These are phyloP conservation scores for Horisme vitalbata DNA, from an alignment of 2,888 invertebrate genomes.

Conservation along the genomic window DNA sequence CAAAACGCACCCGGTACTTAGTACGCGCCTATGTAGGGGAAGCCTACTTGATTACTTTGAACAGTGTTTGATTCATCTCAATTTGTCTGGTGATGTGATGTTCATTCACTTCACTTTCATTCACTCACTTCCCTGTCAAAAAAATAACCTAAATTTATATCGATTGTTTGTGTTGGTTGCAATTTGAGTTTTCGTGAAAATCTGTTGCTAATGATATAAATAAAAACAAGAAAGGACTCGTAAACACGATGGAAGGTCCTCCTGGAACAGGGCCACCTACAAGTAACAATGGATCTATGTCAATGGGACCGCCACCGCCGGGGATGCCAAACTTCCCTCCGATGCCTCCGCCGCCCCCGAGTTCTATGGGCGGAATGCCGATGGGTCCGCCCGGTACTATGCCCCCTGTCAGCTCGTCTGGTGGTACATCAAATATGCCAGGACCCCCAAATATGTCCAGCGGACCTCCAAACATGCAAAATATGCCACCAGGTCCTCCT, in stretches of 20 bases:
- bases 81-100: no score
- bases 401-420: slow-evolving; percentile 51
- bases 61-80: no score
- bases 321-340: slow-evolving; percentile 59
- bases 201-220: no score
- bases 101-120: no score
- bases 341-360: slow-evolving; percentile 65
- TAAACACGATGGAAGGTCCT: slow-evolving; percentile 64
- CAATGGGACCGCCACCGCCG: slow-evolving; percentile 41
- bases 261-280: slow-evolving; percentile 65
- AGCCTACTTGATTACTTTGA: no score
- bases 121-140: no score
- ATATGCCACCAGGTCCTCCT: slow-evolving; percentile 28
- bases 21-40: no score
- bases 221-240: not conserved
- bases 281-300: slow-evolving; percentile 56
- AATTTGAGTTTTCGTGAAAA: no score
- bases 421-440: slow-evolving; percentile 42
- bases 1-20: no score
- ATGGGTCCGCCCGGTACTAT: slow-evolving; percentile 62
- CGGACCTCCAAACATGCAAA: slow-evolving; percentile 31
- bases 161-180: no score
- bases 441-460: slow-evolving; percentile 25
- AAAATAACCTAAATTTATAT: no score
- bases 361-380: slow-evolving; percentile 49